Evolutionary conservation across 2,113 vertebrate genomes (phyloP), one percentile per base, ranked within the genome.

Genomic region (Xerus inauris): DNA sequence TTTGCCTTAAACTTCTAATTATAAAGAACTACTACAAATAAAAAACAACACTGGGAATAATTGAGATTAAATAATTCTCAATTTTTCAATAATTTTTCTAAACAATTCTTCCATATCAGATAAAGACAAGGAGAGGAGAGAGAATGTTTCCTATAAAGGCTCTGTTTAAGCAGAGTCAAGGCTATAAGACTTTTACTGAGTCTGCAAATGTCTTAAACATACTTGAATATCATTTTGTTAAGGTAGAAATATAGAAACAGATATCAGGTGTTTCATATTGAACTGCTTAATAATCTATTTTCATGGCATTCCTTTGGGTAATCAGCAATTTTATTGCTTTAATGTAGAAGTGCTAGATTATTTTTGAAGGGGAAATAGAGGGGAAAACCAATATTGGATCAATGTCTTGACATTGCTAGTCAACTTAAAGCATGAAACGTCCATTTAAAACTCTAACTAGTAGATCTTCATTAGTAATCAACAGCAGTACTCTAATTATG

Each of bases 291-390:
- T 96, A 84, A 87, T 85, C 86, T 97, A 88, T 54, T 81, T 96
- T 96, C 47, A 89, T 87, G 51, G 51, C 1, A 83, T 96, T 97
- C 82, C 24, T 54, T 83, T 64, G 92, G 17, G 17, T 92, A 97
- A 97, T 87, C n/a, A 94, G 62, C 47, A 96, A 3, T 96, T 91
- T 80, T 97, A 64, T 87, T 86, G 67, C 79, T 77, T 87, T 96
- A 88, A 49, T 96, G 8, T 59, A 97, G 30, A 83, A 97, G 4
- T 93, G 65, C 24, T 75, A 64, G 81, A n/a, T 45, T n/a, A 76
- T 71, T 89, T 97, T 97, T 97, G 93, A 95, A 87, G 62, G 38
- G 64, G 20, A 98, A 97, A 13, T 89, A 54, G 79, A 97, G 65
- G 45, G 64, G 81, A 96, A 97, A 97, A 91, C 22, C 47, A 32